phyloP scores from a whole-genome alignment of 1,140 invertebrate species.

The Hirudo medicinalis region DNA sequence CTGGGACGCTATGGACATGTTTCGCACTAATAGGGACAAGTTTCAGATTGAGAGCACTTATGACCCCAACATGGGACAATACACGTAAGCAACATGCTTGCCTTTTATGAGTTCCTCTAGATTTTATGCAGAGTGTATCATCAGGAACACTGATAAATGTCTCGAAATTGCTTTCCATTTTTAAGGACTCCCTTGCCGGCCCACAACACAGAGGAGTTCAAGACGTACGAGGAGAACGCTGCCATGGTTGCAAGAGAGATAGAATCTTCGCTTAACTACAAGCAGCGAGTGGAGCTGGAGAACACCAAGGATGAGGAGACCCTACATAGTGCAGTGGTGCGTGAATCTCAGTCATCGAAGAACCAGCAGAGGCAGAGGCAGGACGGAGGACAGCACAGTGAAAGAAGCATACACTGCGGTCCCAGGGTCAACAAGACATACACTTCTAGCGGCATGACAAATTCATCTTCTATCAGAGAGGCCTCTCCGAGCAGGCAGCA shows the following conservation, averaged over 20 bases:
- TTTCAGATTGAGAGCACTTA: constrained; percentile 5
- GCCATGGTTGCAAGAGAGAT: not conserved
- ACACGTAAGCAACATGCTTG: not conserved
- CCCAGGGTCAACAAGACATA: too few species aligned
- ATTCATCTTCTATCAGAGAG: too few species aligned
- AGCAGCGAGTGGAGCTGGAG: not conserved
- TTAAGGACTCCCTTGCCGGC: not conserved
- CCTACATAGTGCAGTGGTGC: not conserved
- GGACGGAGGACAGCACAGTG: too few species aligned
- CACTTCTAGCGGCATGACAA: too few species aligned
- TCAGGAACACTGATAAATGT: too few species aligned
- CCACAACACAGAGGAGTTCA: constrained; percentile 5
- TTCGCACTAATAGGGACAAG: constrained; percentile 9
- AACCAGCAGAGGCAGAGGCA: too few species aligned
- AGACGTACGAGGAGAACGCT: not conserved
- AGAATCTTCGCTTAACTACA: not conserved
- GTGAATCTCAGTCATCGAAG: not conserved
- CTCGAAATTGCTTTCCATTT: not conserved
- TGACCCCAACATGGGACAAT: constrained; percentile 2
- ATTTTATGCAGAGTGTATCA: too few species aligned
- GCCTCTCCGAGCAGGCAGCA: too few species aligned
- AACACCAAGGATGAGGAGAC: constrained; percentile 7
- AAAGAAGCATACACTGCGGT: too few species aligned
- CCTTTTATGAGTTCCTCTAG: not conserved
- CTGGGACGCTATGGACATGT: constrained; percentile 2